A percentile compares a stretch with the other conserved stretches of the same genome.
Conservation (phyloP, 2,113 vertebrate genomes). For the Pionites leucogaster region DNA sequence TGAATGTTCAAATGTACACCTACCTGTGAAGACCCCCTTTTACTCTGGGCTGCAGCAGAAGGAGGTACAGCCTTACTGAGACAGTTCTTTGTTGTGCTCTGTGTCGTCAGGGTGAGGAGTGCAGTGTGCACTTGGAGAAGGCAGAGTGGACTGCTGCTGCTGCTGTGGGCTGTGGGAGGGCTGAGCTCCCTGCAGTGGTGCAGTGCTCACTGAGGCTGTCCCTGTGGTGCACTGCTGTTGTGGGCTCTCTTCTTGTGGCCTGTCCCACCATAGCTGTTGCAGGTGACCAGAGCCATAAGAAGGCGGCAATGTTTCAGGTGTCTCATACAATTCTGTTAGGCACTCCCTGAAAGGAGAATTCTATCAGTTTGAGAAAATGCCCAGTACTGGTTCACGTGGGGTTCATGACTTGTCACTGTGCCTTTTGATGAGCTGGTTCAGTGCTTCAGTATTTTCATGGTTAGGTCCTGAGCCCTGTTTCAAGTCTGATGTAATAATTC, state of each 20-base stretch:
- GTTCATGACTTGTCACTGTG: background rate
- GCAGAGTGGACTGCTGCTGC: background rate
- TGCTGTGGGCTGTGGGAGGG: background rate
- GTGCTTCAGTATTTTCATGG: background rate
- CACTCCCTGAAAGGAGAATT: too few species aligned
- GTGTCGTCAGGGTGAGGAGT: background rate
- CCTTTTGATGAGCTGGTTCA: background rate
- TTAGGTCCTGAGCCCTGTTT: background rate
- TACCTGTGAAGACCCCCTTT: background rate
- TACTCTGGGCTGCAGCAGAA: background rate
- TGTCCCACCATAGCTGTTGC: background rate
- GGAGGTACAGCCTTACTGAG: background rate
- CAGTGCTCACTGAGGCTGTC: background rate
- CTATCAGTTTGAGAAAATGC: background rate
- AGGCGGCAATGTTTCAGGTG: background rate
- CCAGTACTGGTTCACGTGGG: background rate
- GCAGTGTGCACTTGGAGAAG: background rate
- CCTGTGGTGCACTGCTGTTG: fast-evolving
- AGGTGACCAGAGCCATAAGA: background rate
- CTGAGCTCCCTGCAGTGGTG: background rate
- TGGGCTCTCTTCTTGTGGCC: background rate
- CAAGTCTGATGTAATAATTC: background rate
- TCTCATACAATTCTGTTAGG: background rate
- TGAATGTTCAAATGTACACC: too few species aligned
- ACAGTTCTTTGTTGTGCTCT: background rate